Evolutionary conservation across 2,797 vertebrate species (phyloP).

Genomic region (Acanthurus tractus): DNA sequence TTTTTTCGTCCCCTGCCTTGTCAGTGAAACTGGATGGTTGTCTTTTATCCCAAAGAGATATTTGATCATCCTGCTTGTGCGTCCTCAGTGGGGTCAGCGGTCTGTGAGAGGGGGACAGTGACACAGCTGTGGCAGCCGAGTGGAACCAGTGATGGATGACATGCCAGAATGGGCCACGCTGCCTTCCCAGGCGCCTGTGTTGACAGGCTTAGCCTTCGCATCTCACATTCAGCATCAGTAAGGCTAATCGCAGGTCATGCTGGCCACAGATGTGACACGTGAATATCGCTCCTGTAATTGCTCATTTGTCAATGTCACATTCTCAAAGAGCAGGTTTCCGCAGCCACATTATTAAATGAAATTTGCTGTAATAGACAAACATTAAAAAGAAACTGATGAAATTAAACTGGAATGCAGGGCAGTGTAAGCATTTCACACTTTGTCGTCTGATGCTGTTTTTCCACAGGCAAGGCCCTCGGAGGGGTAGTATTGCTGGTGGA

Average conservation of each 20-base stretch:
- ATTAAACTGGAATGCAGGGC: slow-evolving; percentile 27
- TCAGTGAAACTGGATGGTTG: slow-evolving; percentile 61
- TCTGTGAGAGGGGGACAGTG: slow-evolving; percentile 72
- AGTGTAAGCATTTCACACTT: slow-evolving; percentile 37
- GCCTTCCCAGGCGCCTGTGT: slow-evolving; percentile 70
- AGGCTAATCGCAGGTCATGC: slow-evolving; percentile 80
- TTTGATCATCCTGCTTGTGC: slow-evolving; percentile 72
- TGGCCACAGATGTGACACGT: slow-evolving; percentile 74
- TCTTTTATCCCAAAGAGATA: slow-evolving; percentile 68
- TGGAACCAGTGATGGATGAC: slow-evolving; percentile 85
- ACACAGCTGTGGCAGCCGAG: slow-evolving; percentile 81
- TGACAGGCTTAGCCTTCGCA: slow-evolving; percentile 75
- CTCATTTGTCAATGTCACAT: slow-evolving; percentile 85
- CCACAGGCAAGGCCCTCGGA: slow-evolving; percentile 17
- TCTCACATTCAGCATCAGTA: slow-evolving; percentile 71
- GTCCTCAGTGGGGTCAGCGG: slow-evolving; percentile 78
- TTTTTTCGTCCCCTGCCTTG: slow-evolving; percentile 35
- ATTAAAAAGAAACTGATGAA: slow-evolving; percentile 24
- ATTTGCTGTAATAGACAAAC: slow-evolving; percentile 50
- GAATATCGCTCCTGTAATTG: slow-evolving; percentile 82
- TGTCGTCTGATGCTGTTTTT: slow-evolving; percentile 25
- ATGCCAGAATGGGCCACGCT: slow-evolving; percentile 73
- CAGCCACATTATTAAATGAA: slow-evolving; percentile 59
- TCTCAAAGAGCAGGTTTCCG: slow-evolving; percentile 57
- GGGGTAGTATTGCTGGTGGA: slow-evolving; percentile 4